phyloP scores from a whole-genome alignment of 2,797 vertebrate genomes.

The Hafferia zeledoni region DNA sequence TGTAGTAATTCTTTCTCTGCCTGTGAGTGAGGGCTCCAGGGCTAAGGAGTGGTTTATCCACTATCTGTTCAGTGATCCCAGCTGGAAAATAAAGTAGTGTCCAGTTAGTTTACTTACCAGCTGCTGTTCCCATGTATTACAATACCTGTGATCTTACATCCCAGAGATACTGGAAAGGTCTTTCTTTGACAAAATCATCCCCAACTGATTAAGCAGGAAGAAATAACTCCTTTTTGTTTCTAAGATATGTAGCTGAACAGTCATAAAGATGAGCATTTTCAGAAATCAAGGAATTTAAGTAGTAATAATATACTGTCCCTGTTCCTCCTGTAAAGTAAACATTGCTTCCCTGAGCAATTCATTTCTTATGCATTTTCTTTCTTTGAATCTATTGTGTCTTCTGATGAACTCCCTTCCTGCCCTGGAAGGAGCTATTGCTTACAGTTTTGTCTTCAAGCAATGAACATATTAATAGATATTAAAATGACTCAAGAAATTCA shows the following conservation, averaged over 20 bases:
- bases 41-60: neutral
- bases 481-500: conserved; percentile 21
- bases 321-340: neutral
- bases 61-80: neutral
- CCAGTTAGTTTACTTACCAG: neutral
- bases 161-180: neutral
- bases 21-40: neutral
- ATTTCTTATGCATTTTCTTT: neutral
- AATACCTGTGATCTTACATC: neutral
- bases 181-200: neutral
- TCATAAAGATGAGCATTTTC: neutral
- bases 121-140: neutral
- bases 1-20: neutral
- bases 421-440: conserved; percentile 4
- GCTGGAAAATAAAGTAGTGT: neutral
- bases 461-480: neutral
- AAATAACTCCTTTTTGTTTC: neutral
- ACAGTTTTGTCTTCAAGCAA: conserved; percentile 16
- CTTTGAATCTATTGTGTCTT: conserved; percentile 23
- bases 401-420: conserved; percentile 18
- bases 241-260: neutral
- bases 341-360: neutral
- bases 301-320: neutral
- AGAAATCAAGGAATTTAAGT: conserved; percentile 1
- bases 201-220: neutral